phyloP scores from a whole-genome alignment of 2,113 vertebrate genomes.

The Carassius auratus region DNA sequence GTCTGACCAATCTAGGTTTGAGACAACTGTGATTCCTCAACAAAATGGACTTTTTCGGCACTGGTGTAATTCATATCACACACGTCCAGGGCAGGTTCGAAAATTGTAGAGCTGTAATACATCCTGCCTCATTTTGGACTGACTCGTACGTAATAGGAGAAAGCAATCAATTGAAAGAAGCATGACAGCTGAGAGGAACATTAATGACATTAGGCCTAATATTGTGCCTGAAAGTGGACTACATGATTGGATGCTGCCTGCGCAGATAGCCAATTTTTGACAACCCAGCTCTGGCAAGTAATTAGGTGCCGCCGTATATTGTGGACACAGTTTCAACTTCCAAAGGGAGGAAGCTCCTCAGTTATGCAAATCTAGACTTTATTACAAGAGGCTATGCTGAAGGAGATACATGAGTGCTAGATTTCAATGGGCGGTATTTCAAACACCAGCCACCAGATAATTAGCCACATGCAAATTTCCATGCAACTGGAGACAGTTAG shows the following conservation, averaged over 20 bases:
- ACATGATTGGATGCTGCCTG: conserved; percentile 23
- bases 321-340: conserved; percentile 18
- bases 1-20: conserved; percentile 17
- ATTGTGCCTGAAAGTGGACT: conserved; percentile 34
- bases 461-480: conserved; percentile 22
- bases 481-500: neutral
- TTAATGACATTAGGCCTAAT: conserved; percentile 44
- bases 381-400: conserved; percentile 4
- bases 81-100: conserved; percentile 39
- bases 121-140: conserved; percentile 31
- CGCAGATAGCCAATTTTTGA: conserved; percentile 24
- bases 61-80: conserved; percentile 38
- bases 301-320: neutral
- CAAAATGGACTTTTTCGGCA: conserved; percentile 24
- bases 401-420: conserved; percentile 16
- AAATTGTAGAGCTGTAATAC: conserved; percentile 37
- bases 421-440: neutral
- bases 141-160: conserved; percentile 34
- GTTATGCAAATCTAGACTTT: conserved; percentile 23
- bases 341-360: conserved; percentile 2
- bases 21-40: conserved; percentile 33
- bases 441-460: conserved; percentile 37
- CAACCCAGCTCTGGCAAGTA: conserved; percentile 35
- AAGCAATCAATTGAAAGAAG: conserved; percentile 45
- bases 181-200: conserved; percentile 37